phyloP scores from a whole-genome alignment of 2,113 vertebrate genomes.

The Parus major region DNA sequence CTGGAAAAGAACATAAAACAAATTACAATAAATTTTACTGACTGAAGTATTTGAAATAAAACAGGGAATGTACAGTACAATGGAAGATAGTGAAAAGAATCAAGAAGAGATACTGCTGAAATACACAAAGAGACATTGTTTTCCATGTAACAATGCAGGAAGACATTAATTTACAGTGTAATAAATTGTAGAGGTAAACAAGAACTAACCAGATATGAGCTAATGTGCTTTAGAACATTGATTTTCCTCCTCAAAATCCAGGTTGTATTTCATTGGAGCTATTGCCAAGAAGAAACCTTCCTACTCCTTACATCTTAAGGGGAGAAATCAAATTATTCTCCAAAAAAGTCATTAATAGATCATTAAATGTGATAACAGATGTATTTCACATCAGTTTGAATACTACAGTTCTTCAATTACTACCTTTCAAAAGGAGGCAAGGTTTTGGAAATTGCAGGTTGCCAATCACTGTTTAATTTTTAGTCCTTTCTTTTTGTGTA shows the following conservation, averaged over 20 bases:
- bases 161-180: not conserved
- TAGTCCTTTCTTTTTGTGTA: slow-evolving; percentile 28
- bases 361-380: not conserved
- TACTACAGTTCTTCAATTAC: not conserved
- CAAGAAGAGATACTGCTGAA: not conserved
- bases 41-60: not conserved
- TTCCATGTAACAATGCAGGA: not conserved
- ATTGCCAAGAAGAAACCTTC: not conserved
- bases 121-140: not conserved
- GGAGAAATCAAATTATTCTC: not conserved
- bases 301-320: not conserved
- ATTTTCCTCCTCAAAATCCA: not conserved
- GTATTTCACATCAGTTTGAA: not conserved
- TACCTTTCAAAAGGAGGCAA: not conserved
- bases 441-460: not conserved
- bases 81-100: not conserved
- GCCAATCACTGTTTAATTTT: not conserved
- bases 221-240: not conserved
- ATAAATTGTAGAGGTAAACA: not conserved
- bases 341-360: not conserved
- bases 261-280: not conserved
- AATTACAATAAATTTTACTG: not conserved
- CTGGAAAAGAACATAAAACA: not conserved
- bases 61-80: not conserved
- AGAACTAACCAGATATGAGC: not conserved